Base-by-base conservation (phyloP, 1,140 invertebrate genomes). In the Pentalonia nigronervosa region DNA sequence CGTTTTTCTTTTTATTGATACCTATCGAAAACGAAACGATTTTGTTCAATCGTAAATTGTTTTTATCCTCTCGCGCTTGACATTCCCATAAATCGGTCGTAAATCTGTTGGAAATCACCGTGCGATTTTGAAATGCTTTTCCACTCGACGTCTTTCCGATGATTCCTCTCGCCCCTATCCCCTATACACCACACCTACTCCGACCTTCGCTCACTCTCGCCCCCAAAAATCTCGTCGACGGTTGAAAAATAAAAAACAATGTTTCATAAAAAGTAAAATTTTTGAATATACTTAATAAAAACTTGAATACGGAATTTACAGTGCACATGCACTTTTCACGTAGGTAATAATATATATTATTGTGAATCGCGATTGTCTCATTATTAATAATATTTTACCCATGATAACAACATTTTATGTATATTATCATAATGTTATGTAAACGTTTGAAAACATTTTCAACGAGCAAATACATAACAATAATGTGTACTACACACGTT, bases 1-100 rank as follows among this genome's bases (percentile, higher is more conserved):
- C 88, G 34, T 53, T 36, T 89, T 14, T 89, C n/a, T 60, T 53
- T 89, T 89, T 89, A 90, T 90, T 90, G 88, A 90, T 90, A 90
- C 88, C 88, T 90, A 90, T 90, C 88, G 34, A 34, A 90, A 90
- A 30, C 53, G 50, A 45, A 90, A 90, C 53, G 88, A 56, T 90
- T 53, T 90, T 90, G 53, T 90, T 60, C 36, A 60, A 90, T 60
- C 88, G 88, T 90, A 90, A 90, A 90, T 60, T 90, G 88, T 60
- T 90, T 90, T 90, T 90, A 90, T 90, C 88, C 88, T 90, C 36
- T 56, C 30, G 53, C 53, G 88, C 88, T 41, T 25, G 36, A 60
- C 88, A n/a, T 60, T 25, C 88, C 88, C 53, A 90, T 90, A 90
- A 90, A 60, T 90, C 88, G 53, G 34, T 60, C 88, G 88, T 90